phyloP scores from a whole-genome alignment of 1,140 invertebrate species.

The Euwallacea fornicatus region DNA sequence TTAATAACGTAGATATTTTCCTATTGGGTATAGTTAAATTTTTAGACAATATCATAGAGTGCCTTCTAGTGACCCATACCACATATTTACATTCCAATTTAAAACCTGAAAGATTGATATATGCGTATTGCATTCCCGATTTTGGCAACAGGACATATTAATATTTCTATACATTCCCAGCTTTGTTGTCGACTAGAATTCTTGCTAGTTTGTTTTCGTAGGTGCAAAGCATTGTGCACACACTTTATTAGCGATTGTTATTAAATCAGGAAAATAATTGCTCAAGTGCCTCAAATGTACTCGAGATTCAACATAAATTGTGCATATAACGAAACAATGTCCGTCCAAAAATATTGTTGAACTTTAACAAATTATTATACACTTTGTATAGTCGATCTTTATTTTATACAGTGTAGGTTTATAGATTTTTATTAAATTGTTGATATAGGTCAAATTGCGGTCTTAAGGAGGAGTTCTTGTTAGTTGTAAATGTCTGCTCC shows the following conservation, averaged over 20 bases:
- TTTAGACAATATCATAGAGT: too few relatives aligned
- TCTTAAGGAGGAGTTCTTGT: background rate
- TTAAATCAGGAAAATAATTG: background rate
- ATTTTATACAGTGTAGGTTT: background rate
- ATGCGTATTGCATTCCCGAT: background rate
- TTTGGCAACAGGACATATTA: background rate
- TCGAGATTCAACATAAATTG: conserved; percentile 4
- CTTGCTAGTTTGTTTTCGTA: too few relatives aligned
- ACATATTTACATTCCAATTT: too few relatives aligned
- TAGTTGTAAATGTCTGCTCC: background rate
- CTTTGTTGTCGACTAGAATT: too few relatives aligned
- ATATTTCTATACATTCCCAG: too few relatives aligned
- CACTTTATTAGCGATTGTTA: too few relatives aligned
- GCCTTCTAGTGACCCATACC: too few relatives aligned
- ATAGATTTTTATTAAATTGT: conserved; percentile 5
- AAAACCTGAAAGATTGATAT: too few relatives aligned
- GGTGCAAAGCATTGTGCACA: too few relatives aligned
- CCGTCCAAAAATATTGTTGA: conserved; percentile 34
- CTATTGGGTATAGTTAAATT: too few relatives aligned
- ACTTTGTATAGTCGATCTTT: conserved; percentile 9
- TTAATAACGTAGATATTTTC: too few relatives aligned
- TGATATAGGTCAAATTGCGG: background rate
- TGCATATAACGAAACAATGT: conserved; percentile 27
- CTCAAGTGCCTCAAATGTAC: conserved; percentile 1
- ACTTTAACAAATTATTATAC: conserved; percentile 3